Base-by-base conservation (phyloP, 2,888 invertebrate genomes). In the Ochropleura leucogaster region DNA sequence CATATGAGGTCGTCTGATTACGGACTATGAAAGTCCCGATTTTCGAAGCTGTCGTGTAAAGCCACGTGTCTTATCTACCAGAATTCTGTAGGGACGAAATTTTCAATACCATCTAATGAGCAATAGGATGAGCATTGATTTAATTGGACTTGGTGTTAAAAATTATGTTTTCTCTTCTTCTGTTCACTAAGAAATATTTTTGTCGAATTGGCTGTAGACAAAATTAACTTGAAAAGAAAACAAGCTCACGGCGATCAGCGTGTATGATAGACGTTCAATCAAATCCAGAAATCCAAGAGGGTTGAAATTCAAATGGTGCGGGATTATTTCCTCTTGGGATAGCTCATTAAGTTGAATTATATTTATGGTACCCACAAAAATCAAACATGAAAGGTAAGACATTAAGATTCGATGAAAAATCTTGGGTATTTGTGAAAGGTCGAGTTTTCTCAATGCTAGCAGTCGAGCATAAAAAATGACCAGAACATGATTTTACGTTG, bases 341-440 rank as follows among this genome's bases (percentile, higher is more conserved):
- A 30, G 0, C 7, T 59, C 40, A 18, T 20, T 59, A 72, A 42
- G 3, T 30, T 59, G 42, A 57, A 72, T 72, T 49, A 44, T 59
- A 44, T 72, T 72, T 14, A 72, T 49, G 16, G 47, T 42, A 49
- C 14, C 30, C 47, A 57, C 40, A 16, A 57, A 57, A 57, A 16
- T 40, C 16, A 16, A 8, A 59, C 30, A 42, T 60, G 14, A 53
- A 53, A 53, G 30, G 14, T 14, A 30, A 2, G 8, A 40, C 59
- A 30, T 51, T 59, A 59, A 44, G 12, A 51, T 12, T 16, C 14
- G 20, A 53, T 47, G 40, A 51, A 60, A 60, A 3, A 42, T 68
- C 12, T 42, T 40, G 59, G 40, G 12, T 47, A 20, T 72, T 47
- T 72, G 30, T 18, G n/a, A 46, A 59, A 46, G 1, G 6, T 57